phyloP scores from a whole-genome alignment of 30 jellyfish, hydroid and myxozoan genomes.

The Cassiopea xamachana region DNA sequence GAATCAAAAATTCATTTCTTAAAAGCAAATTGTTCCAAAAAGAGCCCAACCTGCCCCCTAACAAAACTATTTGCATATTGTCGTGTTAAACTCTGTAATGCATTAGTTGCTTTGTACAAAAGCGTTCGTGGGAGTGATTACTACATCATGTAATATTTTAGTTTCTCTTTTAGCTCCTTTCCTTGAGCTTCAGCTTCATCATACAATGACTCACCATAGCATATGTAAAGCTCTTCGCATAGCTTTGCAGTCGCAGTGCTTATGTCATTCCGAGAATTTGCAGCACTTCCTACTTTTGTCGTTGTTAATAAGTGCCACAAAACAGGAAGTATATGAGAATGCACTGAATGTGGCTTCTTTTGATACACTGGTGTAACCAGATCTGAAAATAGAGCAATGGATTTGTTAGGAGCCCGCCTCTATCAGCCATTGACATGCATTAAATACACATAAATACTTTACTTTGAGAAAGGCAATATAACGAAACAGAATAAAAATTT shows the following conservation, averaged over 20 bases:
- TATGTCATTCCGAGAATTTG: slow-evolving; percentile 73
- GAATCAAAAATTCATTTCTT: background rate
- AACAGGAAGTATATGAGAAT: slow-evolving; percentile 79
- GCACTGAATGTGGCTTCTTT: slow-evolving; percentile 77
- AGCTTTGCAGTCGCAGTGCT: slow-evolving; percentile 77
- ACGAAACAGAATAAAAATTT: too few species aligned
- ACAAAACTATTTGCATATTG: background rate
- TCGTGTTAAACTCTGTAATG: background rate
- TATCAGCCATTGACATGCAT: too few species aligned
- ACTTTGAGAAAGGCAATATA: too few species aligned
- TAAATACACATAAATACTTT: too few species aligned
- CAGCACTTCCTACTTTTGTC: slow-evolving; percentile 82
- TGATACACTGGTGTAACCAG: slow-evolving; percentile 77
- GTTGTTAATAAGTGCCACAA: slow-evolving; percentile 84
- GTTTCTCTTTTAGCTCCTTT: slow-evolving; percentile 65
- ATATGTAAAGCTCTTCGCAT: slow-evolving; percentile 66
- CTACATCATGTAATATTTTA: slow-evolving; percentile 68
- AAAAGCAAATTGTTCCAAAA: background rate
- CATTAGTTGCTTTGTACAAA: background rate
- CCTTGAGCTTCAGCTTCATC: slow-evolving; percentile 86
- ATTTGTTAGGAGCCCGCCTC: too few species aligned
- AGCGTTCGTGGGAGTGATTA: background rate
- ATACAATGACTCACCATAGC: slow-evolving; percentile 78
- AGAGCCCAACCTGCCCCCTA: background rate
- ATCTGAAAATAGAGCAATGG: slow-evolving; percentile 51